Percentiles rank a stretch among this genome's conserved stretches.
phyloP scores from a whole-genome alignment of 2,888 invertebrate species.

The Hemicrepidius hirtus region DNA sequence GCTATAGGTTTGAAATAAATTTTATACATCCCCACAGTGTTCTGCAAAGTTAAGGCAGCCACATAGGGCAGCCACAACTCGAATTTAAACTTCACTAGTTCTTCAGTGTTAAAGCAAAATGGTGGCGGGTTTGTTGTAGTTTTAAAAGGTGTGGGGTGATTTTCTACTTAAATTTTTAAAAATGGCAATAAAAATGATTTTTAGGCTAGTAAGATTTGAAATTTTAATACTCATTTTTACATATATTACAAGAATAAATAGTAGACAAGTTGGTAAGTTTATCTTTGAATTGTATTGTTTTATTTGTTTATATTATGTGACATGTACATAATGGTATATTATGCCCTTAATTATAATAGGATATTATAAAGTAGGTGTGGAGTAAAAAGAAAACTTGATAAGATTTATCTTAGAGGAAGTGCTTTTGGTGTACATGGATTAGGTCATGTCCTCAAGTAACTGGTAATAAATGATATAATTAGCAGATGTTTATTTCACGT shows the following conservation, averaged over 20 bases:
- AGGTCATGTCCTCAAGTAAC: slow-evolving; percentile 40
- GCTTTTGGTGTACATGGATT: slow-evolving; percentile 18
- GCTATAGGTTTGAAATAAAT: too few relatives aligned
- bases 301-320: slow-evolving; percentile 1
- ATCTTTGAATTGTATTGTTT: not conserved
- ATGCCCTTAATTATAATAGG: too few relatives aligned
- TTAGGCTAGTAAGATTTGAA: slow-evolving; percentile 27
- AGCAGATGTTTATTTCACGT: slow-evolving; percentile 51
- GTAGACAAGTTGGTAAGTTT: slow-evolving; percentile 42
- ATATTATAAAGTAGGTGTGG: not conserved
- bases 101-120: slow-evolving; percentile 27
- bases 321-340: too few relatives aligned
- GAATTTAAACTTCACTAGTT: too few relatives aligned
- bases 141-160: slow-evolving; percentile 40
- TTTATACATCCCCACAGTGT: too few relatives aligned
- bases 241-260: slow-evolving; percentile 27
- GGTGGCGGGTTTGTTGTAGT: slow-evolving; percentile 43
- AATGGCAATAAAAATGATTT: slow-evolving; percentile 42
- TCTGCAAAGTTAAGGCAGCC: too few relatives aligned
- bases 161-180: slow-evolving; percentile 32
- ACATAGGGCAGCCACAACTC: too few relatives aligned
- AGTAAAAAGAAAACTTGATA: slow-evolving; percentile 7
- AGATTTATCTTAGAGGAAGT: slow-evolving; percentile 34
- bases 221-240: slow-evolving; percentile 41
- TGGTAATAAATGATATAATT: slow-evolving; percentile 44